Evolutionary conservation across 2,113 vertebrate genomes (phyloP), one percentile per base, ranked within the genome.

Genomic region (Oreocharis arfaki): DNA sequence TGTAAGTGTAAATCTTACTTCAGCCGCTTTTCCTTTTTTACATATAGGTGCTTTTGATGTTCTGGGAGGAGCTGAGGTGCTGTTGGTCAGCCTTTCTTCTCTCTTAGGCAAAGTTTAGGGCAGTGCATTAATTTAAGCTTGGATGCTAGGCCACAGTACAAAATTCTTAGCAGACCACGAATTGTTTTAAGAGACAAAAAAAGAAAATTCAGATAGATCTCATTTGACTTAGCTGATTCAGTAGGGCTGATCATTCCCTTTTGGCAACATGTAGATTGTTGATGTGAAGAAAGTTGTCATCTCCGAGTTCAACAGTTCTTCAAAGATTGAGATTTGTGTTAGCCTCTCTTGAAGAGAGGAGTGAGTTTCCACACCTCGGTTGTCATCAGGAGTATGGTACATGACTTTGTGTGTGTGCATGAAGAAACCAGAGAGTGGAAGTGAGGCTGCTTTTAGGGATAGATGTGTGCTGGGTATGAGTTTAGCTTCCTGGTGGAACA

Each of bases 11-110:
- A 84, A 78, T 76, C 80, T 63, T 80, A 75, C 44, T 71, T 95
- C 89, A 75, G 60, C 80, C 90, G 35, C 37, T 90, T 84, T 84
- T 80, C 39, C 8, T 75, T 52, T 92, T 93, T 75, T 75, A 75
- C 65, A 26, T 68, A 33, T 13, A 92, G 83, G 49, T 89, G 60
- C 69, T 82, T 96, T 76, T 94, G 88, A 92, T 96, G 52, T 93
- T 75, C 30, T 93, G 92, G 80, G 90, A 89, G 69, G 56, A 68
- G 71, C 74, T 84, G 86, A 92, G 52, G n/a, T 80, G 41, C 73
- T 84, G 23, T 88, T 93, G 92, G 83, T 86, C 80, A 84, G 32
- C 49, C 30, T 87, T 63, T 15, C 13, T 75, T 63, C 77, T 93
- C n/a, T 86, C 71, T 60, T 39, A 68, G 56, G 35, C 60, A 78